Conservation (phyloP, 35 echinoderm and acorn worm species). For the Stichopus chloronotus region DNA sequence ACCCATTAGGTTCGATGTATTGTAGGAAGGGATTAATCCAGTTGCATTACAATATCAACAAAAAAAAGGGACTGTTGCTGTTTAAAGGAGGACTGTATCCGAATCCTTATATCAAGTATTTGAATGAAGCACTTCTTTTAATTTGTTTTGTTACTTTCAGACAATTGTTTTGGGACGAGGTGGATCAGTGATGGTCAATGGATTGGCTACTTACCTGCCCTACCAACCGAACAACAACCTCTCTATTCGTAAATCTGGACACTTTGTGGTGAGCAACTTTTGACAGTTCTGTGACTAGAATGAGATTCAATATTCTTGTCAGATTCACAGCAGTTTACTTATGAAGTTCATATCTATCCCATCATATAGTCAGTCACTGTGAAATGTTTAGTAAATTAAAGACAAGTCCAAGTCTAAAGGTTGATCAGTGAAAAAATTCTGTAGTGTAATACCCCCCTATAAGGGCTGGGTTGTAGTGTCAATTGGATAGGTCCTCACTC, state of each 20-base stretch:
- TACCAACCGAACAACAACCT: not conserved
- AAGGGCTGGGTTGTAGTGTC: too few relatives aligned
- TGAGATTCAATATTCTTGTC: too few relatives aligned
- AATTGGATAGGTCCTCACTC: too few relatives aligned
- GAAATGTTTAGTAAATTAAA: not conserved
- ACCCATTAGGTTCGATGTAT: too few relatives aligned
- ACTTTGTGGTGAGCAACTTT: constrained; percentile 4
- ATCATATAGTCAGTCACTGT: not conserved
- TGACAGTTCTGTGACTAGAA: too few relatives aligned
- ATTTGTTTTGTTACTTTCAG: not conserved
- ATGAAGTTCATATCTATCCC: not conserved
- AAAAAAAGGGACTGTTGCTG: too few relatives aligned
- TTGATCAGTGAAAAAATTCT: not conserved
- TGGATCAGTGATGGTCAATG: not conserved
- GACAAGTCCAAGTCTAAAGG: not conserved
- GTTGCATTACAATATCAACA: too few relatives aligned
- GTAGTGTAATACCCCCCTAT: not conserved
- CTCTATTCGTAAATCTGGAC: constrained; percentile 11
- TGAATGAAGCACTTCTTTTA: too few relatives aligned
- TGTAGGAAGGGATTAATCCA: too few relatives aligned
- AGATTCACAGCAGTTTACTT: not conserved
- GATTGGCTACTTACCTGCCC: not conserved
- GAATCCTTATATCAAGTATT: too few relatives aligned
- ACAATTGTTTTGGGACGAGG: not conserved
- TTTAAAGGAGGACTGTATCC: too few relatives aligned